Conservation (phyloP, 2,888 invertebrate genomes). For the Lochmaea crataegi region DNA sequence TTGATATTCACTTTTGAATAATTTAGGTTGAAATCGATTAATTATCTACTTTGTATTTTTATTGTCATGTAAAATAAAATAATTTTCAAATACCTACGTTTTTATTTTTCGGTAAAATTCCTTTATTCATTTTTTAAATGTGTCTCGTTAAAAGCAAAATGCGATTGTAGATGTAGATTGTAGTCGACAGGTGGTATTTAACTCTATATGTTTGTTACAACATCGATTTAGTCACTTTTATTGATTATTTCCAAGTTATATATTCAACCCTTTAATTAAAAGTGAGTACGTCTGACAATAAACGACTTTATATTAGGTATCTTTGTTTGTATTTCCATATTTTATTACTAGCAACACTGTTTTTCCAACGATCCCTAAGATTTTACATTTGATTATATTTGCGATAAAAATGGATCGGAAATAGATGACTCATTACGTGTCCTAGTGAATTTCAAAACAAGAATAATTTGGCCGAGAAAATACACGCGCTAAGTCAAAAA, state of each 20-base stretch:
- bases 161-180: not conserved
- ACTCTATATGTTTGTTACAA: not conserved
- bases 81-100: too few species aligned
- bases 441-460: too few species aligned
- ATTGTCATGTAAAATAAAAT: too few species aligned
- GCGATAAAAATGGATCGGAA: too few species aligned
- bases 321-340: conserved; percentile 3
- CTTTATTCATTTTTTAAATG: not conserved
- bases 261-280: not conserved
- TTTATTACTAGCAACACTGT: not conserved
- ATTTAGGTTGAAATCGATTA: too few species aligned
- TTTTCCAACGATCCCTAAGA: too few species aligned
- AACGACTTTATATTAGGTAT: not conserved
- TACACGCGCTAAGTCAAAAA: too few species aligned
- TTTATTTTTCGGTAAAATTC: too few species aligned
- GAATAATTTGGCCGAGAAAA: too few species aligned
- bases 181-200: not conserved
- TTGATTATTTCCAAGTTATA: not conserved
- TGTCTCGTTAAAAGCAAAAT: not conserved
- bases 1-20: not conserved
- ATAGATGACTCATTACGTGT: too few species aligned
- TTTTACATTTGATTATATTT: too few species aligned
- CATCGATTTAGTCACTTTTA: not conserved
- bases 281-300: not conserved
- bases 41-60: too few species aligned